A percentile compares a stretch with the other conserved stretches of the same genome.
These are phyloP conservation scores for Cyphomyrmex costatus DNA, from an alignment of 1,140 invertebrate species.

Conservation along the genomic window DNA sequence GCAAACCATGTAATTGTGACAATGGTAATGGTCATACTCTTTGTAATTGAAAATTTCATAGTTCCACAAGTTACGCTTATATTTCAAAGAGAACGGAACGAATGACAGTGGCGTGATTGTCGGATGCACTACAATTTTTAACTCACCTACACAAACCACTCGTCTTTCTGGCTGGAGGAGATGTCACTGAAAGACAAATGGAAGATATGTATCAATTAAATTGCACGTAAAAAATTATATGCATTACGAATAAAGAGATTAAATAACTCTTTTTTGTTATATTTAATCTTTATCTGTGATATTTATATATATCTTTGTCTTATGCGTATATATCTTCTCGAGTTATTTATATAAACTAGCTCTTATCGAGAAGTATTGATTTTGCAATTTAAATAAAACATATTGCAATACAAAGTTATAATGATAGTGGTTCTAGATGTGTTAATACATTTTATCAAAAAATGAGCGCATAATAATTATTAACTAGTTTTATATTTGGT, in stretches of 20 bases:
- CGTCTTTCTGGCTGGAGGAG: conserved; percentile 89
- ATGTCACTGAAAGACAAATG: conserved; percentile 86
- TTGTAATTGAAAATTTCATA: conserved; percentile 62
- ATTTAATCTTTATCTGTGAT: too few species aligned
- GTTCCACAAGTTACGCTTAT: conserved; percentile 28
- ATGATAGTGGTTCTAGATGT: not conserved
- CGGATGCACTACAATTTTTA: conserved; percentile 17
- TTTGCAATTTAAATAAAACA: not conserved
- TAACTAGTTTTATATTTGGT: not conserved
- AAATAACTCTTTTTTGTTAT: not conserved
- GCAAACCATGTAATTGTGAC: conserved; percentile 8
- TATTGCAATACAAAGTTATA: not conserved
- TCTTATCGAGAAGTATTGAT: not conserved
- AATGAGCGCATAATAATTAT: not conserved
- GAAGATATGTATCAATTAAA: conserved; percentile 40
- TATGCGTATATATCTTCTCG: too few species aligned
- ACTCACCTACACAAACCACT: conserved; percentile 89
- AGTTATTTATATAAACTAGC: too few species aligned
- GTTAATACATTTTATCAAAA: conserved; percentile 15
- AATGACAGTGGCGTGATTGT: not conserved
- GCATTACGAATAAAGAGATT: conserved; percentile 1
- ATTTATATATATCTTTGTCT: too few species aligned
- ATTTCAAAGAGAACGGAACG: conserved; percentile 21
- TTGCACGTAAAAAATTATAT: not conserved
- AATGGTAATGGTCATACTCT: conserved; percentile 47